Conservation (phyloP, 2,797 vertebrate species). For the Dicrostonyx torquatus region DNA sequence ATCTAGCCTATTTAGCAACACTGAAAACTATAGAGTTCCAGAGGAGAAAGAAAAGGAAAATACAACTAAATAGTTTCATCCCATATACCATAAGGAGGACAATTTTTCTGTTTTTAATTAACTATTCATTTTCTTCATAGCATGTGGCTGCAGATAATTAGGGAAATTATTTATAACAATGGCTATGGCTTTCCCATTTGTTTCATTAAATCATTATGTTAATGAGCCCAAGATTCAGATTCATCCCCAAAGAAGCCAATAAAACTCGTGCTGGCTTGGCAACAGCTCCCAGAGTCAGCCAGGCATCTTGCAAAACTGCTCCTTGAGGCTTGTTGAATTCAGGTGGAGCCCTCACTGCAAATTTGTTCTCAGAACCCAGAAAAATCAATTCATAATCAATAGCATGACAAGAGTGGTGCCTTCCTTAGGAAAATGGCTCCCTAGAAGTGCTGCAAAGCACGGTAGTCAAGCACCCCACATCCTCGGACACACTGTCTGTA, state of each 20-base stretch:
- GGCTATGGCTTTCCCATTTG: slow-evolving; percentile 9
- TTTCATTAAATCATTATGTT: slow-evolving; percentile 57
- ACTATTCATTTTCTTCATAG: slow-evolving; percentile 39
- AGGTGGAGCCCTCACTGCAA: background rate
- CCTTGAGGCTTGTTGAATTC: background rate
- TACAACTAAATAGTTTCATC: slow-evolving; percentile 12
- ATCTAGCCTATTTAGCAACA: slow-evolving; percentile 50
- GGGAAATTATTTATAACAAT: slow-evolving; percentile 51
- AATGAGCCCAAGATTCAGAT: slow-evolving; percentile 57
- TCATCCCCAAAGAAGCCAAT: background rate
- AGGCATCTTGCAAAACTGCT: slow-evolving; percentile 25
- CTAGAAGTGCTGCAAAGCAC: background rate
- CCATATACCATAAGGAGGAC: slow-evolving; percentile 48
- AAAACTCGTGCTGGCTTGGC: slow-evolving; percentile 3
- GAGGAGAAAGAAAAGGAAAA: slow-evolving; percentile 26
- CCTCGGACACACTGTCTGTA: background rate
- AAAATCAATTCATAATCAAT: background rate
- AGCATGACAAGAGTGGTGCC: background rate
- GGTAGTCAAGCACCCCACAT: background rate
- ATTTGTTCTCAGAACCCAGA: background rate
- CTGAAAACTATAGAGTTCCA: slow-evolving; percentile 37
- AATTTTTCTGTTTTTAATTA: slow-evolving; percentile 61
- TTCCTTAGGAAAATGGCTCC: background rate
- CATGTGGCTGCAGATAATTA: slow-evolving; percentile 48
- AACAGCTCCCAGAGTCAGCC: background rate